phyloP scores from a whole-genome alignment of 2,888 invertebrate genomes.

The Drosophila infuscata region DNA sequence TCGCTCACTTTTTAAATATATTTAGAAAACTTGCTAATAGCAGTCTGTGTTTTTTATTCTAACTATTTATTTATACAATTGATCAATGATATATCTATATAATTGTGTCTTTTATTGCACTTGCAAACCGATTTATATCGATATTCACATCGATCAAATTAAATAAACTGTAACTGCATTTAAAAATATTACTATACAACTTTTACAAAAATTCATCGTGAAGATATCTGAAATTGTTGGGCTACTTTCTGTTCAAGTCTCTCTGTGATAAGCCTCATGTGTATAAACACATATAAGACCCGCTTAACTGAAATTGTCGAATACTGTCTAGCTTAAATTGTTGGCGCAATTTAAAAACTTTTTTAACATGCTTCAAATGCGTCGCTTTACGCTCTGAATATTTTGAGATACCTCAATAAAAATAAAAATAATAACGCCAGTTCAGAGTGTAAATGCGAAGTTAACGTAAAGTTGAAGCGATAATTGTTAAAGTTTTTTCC shows the following conservation, averaged over 20 bases:
- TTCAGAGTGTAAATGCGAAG: constrained; percentile 71
- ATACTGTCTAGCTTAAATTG: constrained; percentile 13
- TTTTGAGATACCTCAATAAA: constrained; percentile 39
- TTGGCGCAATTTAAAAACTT: neutral
- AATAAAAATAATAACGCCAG: constrained; percentile 22
- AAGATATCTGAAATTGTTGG: neutral
- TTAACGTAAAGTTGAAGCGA: constrained; percentile 58
- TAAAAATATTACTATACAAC: neutral
- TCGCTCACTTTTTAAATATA: neutral
- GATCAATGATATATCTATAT: too few species aligned
- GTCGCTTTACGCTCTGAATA: constrained; percentile 71
- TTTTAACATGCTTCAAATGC: constrained; percentile 66
- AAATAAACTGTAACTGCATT: too few species aligned
- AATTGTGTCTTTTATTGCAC: too few species aligned
- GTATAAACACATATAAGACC: neutral
- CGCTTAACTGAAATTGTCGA: constrained; percentile 22
- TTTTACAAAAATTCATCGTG: neutral
- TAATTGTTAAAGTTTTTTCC: constrained; percentile 49
- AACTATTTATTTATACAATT: too few species aligned
- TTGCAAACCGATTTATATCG: too few species aligned
- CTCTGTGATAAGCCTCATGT: neutral
- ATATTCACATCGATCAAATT: too few species aligned
- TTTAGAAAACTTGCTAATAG: neutral
- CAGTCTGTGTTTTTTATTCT: too few species aligned
- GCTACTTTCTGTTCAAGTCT: neutral